These are phyloP conservation scores for Vulpes lagopus DNA, from an alignment of 2,113 vertebrate genomes.

Conservation along the genomic window DNA sequence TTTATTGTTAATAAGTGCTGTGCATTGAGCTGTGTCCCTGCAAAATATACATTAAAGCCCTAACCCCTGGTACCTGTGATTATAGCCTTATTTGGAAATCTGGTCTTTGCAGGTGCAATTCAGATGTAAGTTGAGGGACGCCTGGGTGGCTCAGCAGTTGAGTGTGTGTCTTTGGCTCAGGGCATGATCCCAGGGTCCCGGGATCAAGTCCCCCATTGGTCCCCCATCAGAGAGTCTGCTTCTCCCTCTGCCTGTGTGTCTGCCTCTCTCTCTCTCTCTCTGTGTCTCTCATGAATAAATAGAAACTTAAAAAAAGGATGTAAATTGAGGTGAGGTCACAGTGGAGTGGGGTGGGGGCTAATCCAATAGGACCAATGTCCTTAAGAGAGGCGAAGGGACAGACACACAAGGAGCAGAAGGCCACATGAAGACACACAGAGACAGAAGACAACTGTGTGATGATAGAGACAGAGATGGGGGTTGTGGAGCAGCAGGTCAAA, in stretches of 20 bases:
- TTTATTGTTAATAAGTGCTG: background rate
- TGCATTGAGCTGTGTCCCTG: background rate
- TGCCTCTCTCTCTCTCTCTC: too few relatives aligned
- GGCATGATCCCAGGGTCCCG: too few relatives aligned
- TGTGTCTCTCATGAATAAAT: too few relatives aligned
- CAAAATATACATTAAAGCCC: background rate
- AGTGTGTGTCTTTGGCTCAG: too few relatives aligned
- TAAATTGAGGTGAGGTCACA: background rate
- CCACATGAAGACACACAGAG: background rate
- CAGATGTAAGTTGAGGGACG: background rate
- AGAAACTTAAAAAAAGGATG: too few relatives aligned
- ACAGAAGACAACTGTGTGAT: background rate
- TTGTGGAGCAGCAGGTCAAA: too few relatives aligned
- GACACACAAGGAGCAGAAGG: background rate
- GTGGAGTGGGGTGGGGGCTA: background rate
- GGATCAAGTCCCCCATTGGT: too few relatives aligned
- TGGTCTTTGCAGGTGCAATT: background rate
- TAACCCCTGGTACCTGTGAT: background rate
- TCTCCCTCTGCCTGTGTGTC: too few relatives aligned
- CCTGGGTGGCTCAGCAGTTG: too few relatives aligned
- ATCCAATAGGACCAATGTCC: too few relatives aligned
- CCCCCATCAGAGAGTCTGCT: too few relatives aligned
- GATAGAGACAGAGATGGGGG: rapidly evolving
- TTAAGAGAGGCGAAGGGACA: background rate
- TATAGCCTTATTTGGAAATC: background rate